These are phyloP conservation scores for Acanthurus leucopareius DNA, from an alignment of 2,797 vertebrate genomes.

Conservation along the genomic window DNA sequence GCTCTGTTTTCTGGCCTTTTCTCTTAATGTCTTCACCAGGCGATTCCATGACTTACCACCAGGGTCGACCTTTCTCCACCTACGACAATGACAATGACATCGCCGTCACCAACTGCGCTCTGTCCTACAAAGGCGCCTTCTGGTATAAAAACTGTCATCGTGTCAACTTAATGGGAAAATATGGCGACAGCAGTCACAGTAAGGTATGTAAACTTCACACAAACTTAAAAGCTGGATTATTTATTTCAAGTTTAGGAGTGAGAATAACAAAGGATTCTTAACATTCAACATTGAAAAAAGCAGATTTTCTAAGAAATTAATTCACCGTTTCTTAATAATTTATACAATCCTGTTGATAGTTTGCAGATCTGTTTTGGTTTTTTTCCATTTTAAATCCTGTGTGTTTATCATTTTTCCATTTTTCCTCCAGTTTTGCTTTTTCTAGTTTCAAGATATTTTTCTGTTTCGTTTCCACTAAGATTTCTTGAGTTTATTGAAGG, in stretches of 20 bases:
- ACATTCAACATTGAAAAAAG: not conserved
- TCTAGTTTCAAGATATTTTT: too few species aligned
- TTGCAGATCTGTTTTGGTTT: not conserved
- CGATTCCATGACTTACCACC: constrained; percentile 96
- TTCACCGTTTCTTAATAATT: not conserved
- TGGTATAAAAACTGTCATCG: constrained; percentile 99
- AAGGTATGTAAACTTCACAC: constrained; percentile 85
- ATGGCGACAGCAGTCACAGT: constrained; percentile 93
- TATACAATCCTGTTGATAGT: not conserved
- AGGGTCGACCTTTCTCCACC: constrained; percentile 95
- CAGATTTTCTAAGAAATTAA: not conserved
- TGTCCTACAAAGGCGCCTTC: constrained; percentile 98
- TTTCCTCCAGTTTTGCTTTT: not conserved
- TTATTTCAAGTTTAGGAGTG: not conserved
- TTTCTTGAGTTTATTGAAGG: too few species aligned
- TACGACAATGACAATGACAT: constrained; percentile 95
- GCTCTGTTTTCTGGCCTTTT: not conserved
- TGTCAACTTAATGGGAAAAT: constrained; percentile 97
- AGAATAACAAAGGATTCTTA: too few species aligned
- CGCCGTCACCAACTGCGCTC: constrained; percentile 97
- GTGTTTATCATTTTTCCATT: not conserved
- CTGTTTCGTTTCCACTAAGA: too few species aligned
- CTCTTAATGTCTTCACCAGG: constrained; percentile 68
- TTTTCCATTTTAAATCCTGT: not conserved
- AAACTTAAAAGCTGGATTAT: not conserved